phyloP scores from a whole-genome alignment of 92 coral and sea anemone species.

The Palythoa grandiflora region DNA sequence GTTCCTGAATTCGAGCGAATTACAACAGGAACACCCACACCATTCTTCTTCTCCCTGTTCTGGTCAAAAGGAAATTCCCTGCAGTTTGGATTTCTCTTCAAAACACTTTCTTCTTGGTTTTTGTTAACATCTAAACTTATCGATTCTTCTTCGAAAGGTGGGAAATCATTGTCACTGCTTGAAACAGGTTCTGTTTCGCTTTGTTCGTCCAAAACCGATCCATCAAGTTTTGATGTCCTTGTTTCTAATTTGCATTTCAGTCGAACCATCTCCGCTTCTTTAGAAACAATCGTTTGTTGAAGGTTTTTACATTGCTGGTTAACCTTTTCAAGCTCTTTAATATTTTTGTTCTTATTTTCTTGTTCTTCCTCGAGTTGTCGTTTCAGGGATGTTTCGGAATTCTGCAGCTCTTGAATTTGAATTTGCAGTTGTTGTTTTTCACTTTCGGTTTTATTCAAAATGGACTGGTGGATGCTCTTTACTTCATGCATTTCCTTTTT shows the following conservation, averaged over 20 bases:
- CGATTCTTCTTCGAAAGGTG: neutral
- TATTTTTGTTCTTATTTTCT: conserved; percentile 6
- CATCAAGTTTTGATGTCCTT: neutral
- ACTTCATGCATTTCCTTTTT: conserved; percentile 76
- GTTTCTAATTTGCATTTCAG: neutral
- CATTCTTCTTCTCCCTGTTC: neutral
- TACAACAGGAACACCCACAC: neutral
- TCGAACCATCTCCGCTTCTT: conserved; percentile 7
- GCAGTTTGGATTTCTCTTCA: neutral
- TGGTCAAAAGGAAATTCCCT: neutral
- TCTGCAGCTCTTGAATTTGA: conserved; percentile 46
- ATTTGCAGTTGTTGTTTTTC: conserved; percentile 46
- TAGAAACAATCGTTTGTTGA: conserved; percentile 20
- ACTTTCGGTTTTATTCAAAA: conserved; percentile 58
- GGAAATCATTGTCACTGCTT: neutral
- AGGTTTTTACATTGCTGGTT: conserved; percentile 26
- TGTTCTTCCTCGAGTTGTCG: conserved; percentile 13
- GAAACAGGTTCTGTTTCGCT: neutral
- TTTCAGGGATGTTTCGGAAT: conserved; percentile 16
- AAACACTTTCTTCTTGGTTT: neutral
- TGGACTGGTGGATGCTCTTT: conserved; percentile 68
- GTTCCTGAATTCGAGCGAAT: conserved; percentile 31
- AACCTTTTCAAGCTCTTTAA: conserved; percentile 22
- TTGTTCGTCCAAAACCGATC: neutral
- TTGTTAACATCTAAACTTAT: neutral